Evolutionary conservation across 2,113 vertebrate genomes (phyloP), one percentile per base, ranked within the genome.

Genomic region (Collichthys lucidus): DNA sequence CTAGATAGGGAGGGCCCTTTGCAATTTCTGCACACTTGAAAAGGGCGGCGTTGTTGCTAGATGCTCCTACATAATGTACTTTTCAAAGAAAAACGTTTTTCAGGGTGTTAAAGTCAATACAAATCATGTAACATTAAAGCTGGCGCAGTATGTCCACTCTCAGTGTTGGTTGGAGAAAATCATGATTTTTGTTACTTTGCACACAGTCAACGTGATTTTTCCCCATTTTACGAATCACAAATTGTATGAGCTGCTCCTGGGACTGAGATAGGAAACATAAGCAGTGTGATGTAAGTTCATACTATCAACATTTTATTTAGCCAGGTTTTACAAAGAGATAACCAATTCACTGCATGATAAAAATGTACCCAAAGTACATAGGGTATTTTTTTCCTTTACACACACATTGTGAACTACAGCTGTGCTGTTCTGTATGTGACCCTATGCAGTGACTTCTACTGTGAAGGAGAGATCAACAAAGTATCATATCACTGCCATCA

Each of bases 401-500:
- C 2, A 1, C 14, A 67, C 14, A 47, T 2, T 42, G 42, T 24
- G 59, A 50, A 59, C 77, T 76, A 50, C 74, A 84, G 79, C 46
- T 76, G 79, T 53, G 42, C 72, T 57, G 42, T 42, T 46, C 35
- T 47, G 29, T 63, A 52, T 52, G 44, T 47, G 44, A 74, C 56
- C 29, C 56, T 19, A 10, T 50, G 44, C 56, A 14, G 35, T 80
- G 85, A 47, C 70, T 24, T 59, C 60, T 49, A 6, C 66, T 66
- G 44, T 64, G 22, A 65, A 44, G 31, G 24, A 64, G 55, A 69
- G 47, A 70, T 67, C 59, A 75, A 65, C 59, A 67, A 67, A 71
- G 78, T 69, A 53, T 88, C 57, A 68, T 57, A 40, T 84, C 76
- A 82, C 52, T 11, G 61, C 24, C 11, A 56, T 69, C 74, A 79